Evolutionary conservation across 2,888 invertebrate genomes (phyloP), one percentile per base, ranked within the genome.

Genomic region (Drosophila picticornis): DNA sequence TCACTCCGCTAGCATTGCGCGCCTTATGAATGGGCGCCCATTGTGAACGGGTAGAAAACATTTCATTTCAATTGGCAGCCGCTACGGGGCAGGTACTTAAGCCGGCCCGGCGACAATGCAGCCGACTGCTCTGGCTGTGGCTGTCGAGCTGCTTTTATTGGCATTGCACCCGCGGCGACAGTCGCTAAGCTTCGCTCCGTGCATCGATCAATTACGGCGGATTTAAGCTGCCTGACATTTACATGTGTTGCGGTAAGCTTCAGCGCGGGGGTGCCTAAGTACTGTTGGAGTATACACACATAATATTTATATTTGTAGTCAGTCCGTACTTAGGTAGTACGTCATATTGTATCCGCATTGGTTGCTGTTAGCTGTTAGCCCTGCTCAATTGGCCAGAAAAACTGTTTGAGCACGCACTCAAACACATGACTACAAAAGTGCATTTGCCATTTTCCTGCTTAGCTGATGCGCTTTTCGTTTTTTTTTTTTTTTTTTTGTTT

Each of bases 151-250:
- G 63, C 29, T 76, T 81, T 77, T 77, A 89, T 87, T 87, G 76
- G 80, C 50, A 86, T 75, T 88, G 82, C 90, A 80, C 87, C 87
- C 87, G 87, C 90, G 88, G 90, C 87, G 87, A 87, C 88, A 85
- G 76, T 40, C 86, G 66, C 70, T 85, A 88, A 90, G 89, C 91
- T 88, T 77, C 81, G 69, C 84, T 84, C 77, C 79, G 74, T 83
- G 80, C 70, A 83, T 74, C 90, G 87, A 90, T 90, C 91, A 90
- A 90, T 90, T 88, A 88, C 85, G 66, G 53, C 66, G 86, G 90
- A 90, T 90, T 88, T 90, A 66, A 65, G 31, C 50, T 52, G 43
- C 40, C 77, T 84, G 82, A 71, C 81, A 86, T 82, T 86, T 88
- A 90, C 86, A 90, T 90, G 86, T 78, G 86, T 82, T 82, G 88